Evolutionary conservation across 2,113 vertebrate genomes (phyloP).

Genomic region (Panthera uncia): DNA sequence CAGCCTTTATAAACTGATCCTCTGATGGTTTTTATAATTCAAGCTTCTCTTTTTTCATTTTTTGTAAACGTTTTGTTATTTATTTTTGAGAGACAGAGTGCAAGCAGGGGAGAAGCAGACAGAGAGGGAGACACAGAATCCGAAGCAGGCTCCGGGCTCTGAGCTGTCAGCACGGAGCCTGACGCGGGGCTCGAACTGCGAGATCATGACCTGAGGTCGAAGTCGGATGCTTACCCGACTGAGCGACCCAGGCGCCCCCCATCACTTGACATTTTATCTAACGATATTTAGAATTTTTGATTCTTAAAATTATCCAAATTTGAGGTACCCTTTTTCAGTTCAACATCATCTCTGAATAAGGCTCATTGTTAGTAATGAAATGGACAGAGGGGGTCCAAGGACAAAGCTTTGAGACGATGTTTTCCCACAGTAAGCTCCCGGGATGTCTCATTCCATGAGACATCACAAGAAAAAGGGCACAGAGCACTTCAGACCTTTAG

Average conservation of each 20-base stretch:
- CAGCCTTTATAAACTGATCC: no score
- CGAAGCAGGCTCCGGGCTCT: accelerated
- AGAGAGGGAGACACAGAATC: not conserved
- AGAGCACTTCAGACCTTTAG: no score
- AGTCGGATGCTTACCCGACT: not conserved
- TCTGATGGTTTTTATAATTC: not conserved
- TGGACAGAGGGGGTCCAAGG: not conserved
- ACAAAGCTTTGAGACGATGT: not conserved
- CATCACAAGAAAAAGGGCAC: not conserved
- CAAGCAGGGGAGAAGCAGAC: not conserved
- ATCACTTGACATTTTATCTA: not conserved
- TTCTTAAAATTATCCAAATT: not conserved
- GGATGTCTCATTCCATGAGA: not conserved
- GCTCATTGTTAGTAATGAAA: not conserved
- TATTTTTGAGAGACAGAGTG: not conserved
- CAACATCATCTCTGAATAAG: not conserved
- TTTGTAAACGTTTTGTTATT: not conserved
- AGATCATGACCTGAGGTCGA: not conserved
- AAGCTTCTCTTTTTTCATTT: not conserved
- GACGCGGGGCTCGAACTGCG: not conserved
- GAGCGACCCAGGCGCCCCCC: not conserved
- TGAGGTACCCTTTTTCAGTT: not conserved
- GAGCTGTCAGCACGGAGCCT: not conserved
- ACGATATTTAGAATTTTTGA: not conserved
- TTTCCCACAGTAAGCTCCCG: not conserved